phyloP scores from a whole-genome alignment of 92 coral and sea anemone genomes.

The Plumapathes pennacea region DNA sequence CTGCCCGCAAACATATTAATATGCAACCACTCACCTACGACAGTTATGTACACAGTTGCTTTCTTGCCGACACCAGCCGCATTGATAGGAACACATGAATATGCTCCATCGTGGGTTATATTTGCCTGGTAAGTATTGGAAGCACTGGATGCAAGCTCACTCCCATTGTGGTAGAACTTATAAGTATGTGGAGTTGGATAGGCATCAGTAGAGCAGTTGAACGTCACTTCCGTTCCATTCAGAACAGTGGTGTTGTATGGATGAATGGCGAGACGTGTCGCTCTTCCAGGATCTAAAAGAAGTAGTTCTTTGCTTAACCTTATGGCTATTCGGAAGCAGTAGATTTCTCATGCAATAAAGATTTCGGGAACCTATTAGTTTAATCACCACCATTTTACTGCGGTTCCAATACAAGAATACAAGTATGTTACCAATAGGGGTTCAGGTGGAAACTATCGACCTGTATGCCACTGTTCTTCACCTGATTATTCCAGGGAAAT shows the following conservation, averaged over 20 bases:
- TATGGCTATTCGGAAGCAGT: no score
- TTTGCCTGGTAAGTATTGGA: not conserved
- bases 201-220: not conserved
- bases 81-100: constrained; percentile 8
- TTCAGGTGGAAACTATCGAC: no score
- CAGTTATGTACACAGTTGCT: not conserved
- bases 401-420: no score
- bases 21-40: constrained; percentile 7
- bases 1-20: no score
- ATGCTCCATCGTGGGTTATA: not conserved
- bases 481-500: no score
- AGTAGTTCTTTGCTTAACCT: no score
- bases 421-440: no score
- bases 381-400: no score
- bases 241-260: not conserved
- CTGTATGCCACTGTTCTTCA: no score
- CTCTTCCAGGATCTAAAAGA: not conserved
- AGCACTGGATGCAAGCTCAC: not conserved
- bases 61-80: constrained; percentile 3
- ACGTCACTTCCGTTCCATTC: not conserved
- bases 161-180: not conserved
- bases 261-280: not conserved
- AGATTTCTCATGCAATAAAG: no score
- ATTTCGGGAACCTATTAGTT: no score
- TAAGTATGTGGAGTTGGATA: not conserved